Evolutionary conservation across 2,888 invertebrate species (phyloP).

Genomic region (Ptychoptera albimana): DNA sequence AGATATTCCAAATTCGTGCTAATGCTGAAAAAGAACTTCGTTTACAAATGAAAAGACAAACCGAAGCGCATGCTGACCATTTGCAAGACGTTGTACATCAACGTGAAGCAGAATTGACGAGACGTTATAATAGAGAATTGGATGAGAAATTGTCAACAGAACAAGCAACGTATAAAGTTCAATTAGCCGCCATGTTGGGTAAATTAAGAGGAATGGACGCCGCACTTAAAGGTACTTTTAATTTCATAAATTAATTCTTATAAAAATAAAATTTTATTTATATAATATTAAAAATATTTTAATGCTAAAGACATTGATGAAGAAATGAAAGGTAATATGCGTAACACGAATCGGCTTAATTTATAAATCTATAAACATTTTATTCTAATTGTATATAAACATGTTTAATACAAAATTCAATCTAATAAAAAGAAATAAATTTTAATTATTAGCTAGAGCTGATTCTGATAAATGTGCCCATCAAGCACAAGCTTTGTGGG

Average conservation of each 20-base stretch:
- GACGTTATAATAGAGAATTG: constrained; percentile 36
- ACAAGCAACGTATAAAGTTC: constrained; percentile 46
- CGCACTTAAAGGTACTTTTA: constrained; percentile 46
- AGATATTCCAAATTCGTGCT: constrained; percentile 41
- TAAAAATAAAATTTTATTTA: background rate
- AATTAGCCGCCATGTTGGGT: constrained; percentile 56
- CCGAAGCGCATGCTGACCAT: constrained; percentile 73
- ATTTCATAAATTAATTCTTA: background rate
- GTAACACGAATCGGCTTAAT: background rate
- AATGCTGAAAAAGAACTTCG: constrained; percentile 57
- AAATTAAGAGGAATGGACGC: constrained; percentile 61
- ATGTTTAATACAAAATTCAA: too few species aligned
- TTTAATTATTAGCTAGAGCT: constrained; percentile 39
- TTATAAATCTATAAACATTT: too few species aligned
- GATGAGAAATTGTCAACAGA: constrained; percentile 54
- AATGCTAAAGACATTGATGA: constrained; percentile 25
- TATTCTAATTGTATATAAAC: too few species aligned
- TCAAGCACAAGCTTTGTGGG: constrained; percentile 82
- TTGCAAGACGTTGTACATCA: constrained; percentile 50
- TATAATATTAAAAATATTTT: background rate
- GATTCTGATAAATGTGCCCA: constrained; percentile 58
- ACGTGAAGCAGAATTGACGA: constrained; percentile 34
- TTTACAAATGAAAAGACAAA: constrained; percentile 65
- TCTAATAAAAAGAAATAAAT: too few species aligned
- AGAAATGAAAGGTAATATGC: constrained; percentile 24